Evolutionary conservation across 2,113 vertebrate species (phyloP).

Genomic region (Alethe castanea): DNA sequence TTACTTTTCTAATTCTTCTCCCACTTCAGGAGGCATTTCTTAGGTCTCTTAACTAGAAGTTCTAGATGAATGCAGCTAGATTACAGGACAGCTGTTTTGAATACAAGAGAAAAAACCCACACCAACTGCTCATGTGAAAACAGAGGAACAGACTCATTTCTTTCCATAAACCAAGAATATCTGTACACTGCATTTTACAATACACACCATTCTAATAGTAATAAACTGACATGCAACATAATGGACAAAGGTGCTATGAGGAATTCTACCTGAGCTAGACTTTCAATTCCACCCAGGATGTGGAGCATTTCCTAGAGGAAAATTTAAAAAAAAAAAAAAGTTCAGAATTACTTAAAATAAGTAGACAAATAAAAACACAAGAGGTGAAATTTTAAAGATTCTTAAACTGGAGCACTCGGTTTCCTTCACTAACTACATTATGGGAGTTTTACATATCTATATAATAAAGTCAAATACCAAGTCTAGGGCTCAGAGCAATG

Average conservation of each 20-base stretch:
- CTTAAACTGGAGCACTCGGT: background rate
- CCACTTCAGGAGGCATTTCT: background rate
- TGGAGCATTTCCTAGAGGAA: constrained; percentile 61
- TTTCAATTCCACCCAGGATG: constrained; percentile 61
- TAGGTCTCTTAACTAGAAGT: background rate
- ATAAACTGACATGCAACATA: background rate
- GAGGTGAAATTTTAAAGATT: background rate
- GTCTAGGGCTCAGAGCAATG: background rate
- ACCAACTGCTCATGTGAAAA: background rate
- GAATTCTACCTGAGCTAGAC: constrained; percentile 61
- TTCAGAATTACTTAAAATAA: background rate
- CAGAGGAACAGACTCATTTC: background rate
- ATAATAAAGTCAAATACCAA: background rate
- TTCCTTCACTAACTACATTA: background rate
- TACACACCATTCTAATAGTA: background rate
- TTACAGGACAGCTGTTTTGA: background rate
- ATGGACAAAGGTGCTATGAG: background rate
- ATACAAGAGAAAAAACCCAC: background rate
- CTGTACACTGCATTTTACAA: background rate
- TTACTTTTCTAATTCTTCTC: background rate
- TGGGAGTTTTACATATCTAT: background rate
- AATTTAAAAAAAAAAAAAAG: background rate
- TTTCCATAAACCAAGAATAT: background rate
- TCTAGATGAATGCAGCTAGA: background rate
- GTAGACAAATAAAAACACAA: background rate